Conservation (phyloP, 2,113 vertebrate genomes). For the Campylomormyrus tamandua region DNA sequence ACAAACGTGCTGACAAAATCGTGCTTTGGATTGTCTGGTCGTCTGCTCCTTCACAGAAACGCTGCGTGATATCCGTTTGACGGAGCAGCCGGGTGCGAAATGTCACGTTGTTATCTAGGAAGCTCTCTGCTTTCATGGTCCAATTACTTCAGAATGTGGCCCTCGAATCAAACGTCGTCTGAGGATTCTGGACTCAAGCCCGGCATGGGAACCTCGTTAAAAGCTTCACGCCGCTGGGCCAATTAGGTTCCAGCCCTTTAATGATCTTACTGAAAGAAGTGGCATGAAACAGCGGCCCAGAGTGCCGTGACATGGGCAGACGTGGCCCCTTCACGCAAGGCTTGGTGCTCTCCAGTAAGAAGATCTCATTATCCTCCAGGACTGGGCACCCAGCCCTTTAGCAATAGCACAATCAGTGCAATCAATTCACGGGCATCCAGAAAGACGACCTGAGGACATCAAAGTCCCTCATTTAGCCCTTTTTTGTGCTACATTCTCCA, state of each 20-base stretch:
- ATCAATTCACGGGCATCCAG: background rate
- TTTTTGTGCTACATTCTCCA: conserved; percentile 3
- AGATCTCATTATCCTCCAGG: conserved; percentile 29
- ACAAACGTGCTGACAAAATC: background rate
- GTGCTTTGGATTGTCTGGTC: background rate
- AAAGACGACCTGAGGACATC: background rate
- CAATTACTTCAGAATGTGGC: background rate
- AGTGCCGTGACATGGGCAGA: background rate
- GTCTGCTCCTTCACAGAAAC: background rate
- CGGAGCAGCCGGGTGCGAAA: background rate
- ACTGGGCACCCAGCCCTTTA: conserved; percentile 17
- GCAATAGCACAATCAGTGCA: conserved; percentile 15
- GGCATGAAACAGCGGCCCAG: background rate
- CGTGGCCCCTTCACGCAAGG: background rate
- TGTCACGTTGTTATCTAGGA: background rate
- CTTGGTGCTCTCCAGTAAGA: background rate
- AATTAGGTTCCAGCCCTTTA: background rate
- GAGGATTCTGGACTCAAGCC: background rate
- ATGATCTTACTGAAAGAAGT: conserved; percentile 20
- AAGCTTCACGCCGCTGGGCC: background rate
- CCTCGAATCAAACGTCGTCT: background rate
- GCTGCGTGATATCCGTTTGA: background rate
- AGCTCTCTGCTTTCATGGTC: background rate
- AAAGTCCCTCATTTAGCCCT: background rate
- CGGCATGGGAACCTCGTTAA: background rate